Conservation (phyloP, 2,888 invertebrate species). For the Labia minor region DNA sequence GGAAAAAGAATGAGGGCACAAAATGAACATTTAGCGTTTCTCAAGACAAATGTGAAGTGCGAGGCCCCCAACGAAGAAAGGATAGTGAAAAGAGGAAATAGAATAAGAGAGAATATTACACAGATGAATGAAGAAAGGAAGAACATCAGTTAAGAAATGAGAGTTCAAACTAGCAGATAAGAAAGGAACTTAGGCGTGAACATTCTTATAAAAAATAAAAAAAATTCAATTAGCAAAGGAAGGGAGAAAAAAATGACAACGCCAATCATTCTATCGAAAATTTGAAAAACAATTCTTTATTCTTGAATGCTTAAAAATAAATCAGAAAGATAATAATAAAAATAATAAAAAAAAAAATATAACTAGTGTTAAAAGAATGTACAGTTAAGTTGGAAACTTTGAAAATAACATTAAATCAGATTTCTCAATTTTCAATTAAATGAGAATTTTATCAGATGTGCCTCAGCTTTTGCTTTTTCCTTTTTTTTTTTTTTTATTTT, state of each 20-base stretch:
- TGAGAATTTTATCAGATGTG: slow-evolving; percentile 3
- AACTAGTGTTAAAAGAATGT: too few species aligned
- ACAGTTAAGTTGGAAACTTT: neutral
- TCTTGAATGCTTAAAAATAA: neutral
- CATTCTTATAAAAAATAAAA: neutral
- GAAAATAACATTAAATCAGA: neutral
- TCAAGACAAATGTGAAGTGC: neutral
- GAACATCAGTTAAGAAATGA: neutral
- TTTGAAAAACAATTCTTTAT: neutral
- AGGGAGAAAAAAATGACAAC: neutral
- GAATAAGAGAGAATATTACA: neutral
- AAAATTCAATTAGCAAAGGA: neutral
- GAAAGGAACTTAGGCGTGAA: neutral
- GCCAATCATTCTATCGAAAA: neutral
- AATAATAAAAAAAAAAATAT: neutral
- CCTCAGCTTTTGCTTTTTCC: too few species aligned
- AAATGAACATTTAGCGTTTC: neutral
- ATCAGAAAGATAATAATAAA: neutral
- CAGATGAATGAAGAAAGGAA: slow-evolving; percentile 7
- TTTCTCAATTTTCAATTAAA: slow-evolving; percentile 13
- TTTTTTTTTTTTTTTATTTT: neutral
- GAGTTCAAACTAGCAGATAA: neutral
- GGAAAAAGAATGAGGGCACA: slow-evolving; percentile 1
- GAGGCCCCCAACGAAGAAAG: neutral
- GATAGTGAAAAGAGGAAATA: neutral